phyloP scores from a whole-genome alignment of 1,140 invertebrate genomes.

The Pectinophora gossypiella region DNA sequence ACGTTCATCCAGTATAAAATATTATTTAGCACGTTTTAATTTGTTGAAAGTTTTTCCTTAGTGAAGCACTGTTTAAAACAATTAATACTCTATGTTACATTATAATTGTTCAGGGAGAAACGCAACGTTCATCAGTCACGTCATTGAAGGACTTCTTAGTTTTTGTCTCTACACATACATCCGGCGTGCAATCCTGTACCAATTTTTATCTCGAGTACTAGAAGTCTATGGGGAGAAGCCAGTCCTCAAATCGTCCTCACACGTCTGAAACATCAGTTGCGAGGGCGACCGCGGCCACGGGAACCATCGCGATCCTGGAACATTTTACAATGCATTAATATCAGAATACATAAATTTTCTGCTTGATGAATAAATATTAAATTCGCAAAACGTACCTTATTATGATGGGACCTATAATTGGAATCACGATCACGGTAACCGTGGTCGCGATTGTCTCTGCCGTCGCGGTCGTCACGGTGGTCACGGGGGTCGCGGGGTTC shows the following conservation, averaged over 20 bases:
- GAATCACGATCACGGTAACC: slow-evolving; percentile 60
- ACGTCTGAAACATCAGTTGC: slow-evolving; percentile 44
- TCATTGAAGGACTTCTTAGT: slow-evolving; percentile 35
- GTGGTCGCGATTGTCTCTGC: slow-evolving; percentile 50
- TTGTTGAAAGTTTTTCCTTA: slow-evolving; percentile 69
- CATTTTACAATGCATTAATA: slow-evolving; percentile 2
- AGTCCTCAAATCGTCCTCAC: slow-evolving; percentile 54
- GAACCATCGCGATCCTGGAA: slow-evolving; percentile 71
- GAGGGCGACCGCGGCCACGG: slow-evolving; percentile 60
- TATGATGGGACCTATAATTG: slow-evolving; percentile 55
- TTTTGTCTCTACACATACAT: slow-evolving; percentile 42
- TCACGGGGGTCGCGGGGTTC: slow-evolving; percentile 37
- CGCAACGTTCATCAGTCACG: slow-evolving; percentile 36
- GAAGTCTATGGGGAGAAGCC: slow-evolving; percentile 72
- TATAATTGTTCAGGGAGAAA: slow-evolving; percentile 59
- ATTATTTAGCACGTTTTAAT: slow-evolving; percentile 73
- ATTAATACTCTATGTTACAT: slow-evolving; percentile 62
- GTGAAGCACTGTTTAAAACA: slow-evolving; percentile 71
- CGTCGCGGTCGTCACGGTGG: slow-evolving; percentile 42
- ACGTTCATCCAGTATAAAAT: slow-evolving; percentile 69
- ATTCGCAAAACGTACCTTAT: slow-evolving; percentile 29
- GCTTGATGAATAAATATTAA: no score
- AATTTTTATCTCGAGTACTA: slow-evolving; percentile 62
- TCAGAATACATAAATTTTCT: no score
- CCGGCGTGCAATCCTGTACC: slow-evolving; percentile 53